These are phyloP conservation scores for Endotricha flammealis DNA, from an alignment of 2,888 invertebrate genomes.

Conservation along the genomic window DNA sequence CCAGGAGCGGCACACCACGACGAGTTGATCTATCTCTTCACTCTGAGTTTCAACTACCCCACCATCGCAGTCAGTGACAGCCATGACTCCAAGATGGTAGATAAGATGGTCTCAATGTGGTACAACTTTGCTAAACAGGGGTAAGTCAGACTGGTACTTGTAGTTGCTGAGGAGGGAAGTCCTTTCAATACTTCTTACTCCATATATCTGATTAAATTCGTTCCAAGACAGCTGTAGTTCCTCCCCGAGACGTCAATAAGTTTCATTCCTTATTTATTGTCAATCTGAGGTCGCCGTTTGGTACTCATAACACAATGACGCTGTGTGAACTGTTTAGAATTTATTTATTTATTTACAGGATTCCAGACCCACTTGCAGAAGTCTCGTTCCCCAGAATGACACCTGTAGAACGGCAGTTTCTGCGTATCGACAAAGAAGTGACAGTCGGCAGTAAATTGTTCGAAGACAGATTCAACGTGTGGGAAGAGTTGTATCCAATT, in stretches of 20 bases:
- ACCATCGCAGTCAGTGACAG: constrained; percentile 39
- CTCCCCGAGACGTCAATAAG: too few relatives aligned
- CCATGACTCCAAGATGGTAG: constrained; percentile 53
- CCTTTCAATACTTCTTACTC: too few relatives aligned
- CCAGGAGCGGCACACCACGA: constrained; percentile 64
- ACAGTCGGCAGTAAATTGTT: neutral
- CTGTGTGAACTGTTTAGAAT: too few relatives aligned
- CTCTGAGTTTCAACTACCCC: constrained; percentile 52
- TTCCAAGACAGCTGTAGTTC: too few relatives aligned
- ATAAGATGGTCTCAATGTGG: constrained; percentile 52
- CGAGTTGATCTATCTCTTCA: constrained; percentile 71
- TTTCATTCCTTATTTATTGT: too few relatives aligned
- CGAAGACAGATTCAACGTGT: neutral
- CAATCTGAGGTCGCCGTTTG: too few relatives aligned
- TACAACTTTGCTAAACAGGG: constrained; percentile 66
- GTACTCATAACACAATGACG: too few relatives aligned
- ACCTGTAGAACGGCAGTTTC: neutral
- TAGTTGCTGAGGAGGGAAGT: too few relatives aligned
- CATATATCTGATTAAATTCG: too few relatives aligned
- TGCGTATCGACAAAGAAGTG: neutral
- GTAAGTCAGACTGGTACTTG: constrained; percentile 24
- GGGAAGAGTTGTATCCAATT: neutral
- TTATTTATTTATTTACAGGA: neutral
- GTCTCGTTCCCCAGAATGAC: neutral
- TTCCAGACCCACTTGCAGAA: neutral